Evolutionary conservation across 2,113 vertebrate species (phyloP).

Genomic region (Pagrus major): DNA sequence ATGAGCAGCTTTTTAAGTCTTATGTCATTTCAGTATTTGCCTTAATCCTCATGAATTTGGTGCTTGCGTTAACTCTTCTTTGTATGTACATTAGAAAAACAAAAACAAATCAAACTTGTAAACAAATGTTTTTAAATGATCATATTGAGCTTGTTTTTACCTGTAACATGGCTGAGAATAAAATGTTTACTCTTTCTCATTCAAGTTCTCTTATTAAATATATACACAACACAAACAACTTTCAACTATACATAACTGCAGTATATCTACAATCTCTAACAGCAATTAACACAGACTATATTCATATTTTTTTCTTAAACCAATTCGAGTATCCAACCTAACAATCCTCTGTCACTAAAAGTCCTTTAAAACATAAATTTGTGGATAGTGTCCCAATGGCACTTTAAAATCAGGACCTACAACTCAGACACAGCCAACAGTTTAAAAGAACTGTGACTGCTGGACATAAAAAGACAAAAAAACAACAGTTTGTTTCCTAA

Average conservation of each 20-base stretch:
- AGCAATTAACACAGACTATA: background rate
- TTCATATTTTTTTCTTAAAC: background rate
- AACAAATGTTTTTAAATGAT: background rate
- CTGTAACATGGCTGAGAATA: slow-evolving; percentile 1
- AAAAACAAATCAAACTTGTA: background rate
- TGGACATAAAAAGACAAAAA: too few relatives aligned
- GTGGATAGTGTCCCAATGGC: slow-evolving; percentile 28
- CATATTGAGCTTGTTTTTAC: slow-evolving; percentile 1
- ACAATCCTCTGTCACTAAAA: background rate
- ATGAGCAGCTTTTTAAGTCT: slow-evolving; percentile 3
- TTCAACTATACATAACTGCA: background rate
- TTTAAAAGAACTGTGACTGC: background rate
- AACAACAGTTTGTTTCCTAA: background rate
- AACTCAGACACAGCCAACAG: background rate
- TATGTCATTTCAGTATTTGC: slow-evolving; percentile 8
- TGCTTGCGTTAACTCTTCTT: slow-evolving; percentile 6
- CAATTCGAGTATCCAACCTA: background rate
- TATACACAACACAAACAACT: slow-evolving; percentile 14
- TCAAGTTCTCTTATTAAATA: slow-evolving; percentile 1
- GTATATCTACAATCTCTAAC: slow-evolving; percentile 16
- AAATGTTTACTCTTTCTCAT: slow-evolving; percentile 11
- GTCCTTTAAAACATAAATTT: background rate
- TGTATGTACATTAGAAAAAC: slow-evolving; percentile 18
- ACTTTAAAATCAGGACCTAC: background rate
- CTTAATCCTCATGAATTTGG: slow-evolving; percentile 31